These are phyloP conservation scores for Montipora sp. DNA, from an alignment of 64 coral and sea anemone species.

Conservation along the genomic window DNA sequence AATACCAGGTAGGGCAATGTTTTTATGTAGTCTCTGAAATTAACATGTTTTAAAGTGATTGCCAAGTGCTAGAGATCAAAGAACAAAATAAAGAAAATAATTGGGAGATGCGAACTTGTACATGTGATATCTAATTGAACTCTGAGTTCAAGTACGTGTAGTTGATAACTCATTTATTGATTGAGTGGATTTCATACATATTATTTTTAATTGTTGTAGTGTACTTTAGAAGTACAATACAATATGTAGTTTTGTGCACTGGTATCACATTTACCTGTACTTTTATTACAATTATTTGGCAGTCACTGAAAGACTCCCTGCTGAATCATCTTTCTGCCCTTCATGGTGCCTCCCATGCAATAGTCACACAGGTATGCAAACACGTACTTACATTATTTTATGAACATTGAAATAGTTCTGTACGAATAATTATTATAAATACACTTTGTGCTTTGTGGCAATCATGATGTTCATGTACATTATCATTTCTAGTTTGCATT, in stretches of 20 bases:
- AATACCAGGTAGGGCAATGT: slow-evolving; percentile 75
- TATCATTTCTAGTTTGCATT: no score
- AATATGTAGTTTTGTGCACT: no score
- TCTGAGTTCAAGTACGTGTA: no score
- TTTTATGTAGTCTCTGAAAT: neutral
- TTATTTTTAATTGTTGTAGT: no score
- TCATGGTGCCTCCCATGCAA: slow-evolving; percentile 75
- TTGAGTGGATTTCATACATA: no score
- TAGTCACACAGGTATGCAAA: slow-evolving; percentile 82
- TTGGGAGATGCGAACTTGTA: no score
- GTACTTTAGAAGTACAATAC: no score
- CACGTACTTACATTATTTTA: neutral
- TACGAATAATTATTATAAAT: neutral
- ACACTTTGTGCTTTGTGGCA: no score
- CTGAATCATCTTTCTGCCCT: slow-evolving; percentile 65
- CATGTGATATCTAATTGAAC: no score
- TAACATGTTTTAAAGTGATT: neutral
- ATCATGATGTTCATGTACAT: no score
- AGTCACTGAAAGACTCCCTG: slow-evolving; percentile 83
- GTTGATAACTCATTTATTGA: no score
- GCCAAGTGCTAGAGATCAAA: neutral
- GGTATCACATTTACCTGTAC: neutral
- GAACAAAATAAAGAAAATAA: neutral
- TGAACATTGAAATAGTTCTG: neutral
- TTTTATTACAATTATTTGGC: neutral